Evolutionary conservation across 2,888 invertebrate species (phyloP), one percentile per base, ranked within the genome.

Genomic region (Drosophila paramelanica): DNA sequence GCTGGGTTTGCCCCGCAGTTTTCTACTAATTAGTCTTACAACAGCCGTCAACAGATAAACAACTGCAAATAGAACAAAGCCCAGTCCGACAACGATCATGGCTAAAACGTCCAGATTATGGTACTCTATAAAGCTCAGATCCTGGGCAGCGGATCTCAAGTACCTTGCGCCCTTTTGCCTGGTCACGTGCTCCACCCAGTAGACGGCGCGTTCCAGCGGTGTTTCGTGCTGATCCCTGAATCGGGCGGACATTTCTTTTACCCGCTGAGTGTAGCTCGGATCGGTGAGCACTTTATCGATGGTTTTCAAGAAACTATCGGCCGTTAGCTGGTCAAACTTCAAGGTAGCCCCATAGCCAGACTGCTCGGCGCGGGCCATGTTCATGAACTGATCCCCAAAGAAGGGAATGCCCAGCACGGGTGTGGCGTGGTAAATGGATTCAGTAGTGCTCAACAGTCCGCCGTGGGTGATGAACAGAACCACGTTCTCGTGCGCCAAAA

Each of bases 401-500:
- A 94, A 88, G 0, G 94, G 94, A 58, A 94, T 92, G 1, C 93
- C 93, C n/a, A 94, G 70, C 5, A 93, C 77, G 0, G 93, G 93
- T 6, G 92, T 93, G n/a, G 93, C 93, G 71, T 93, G 91, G 56
- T 93, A 93, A 43, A 93, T 84, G 1, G 93, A 91, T 69, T 93
- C 93, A 0, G 91, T 93, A 11, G 92, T 92, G 74, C 93, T 93
- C 10, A 93, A 77, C 5, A 93, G 72, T 1, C 93, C 93, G 1
- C 93, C 93, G 45, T 93, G 93, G 0, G 93, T 93, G 6, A 93
- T 93, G 61, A 93, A 93, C 0, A 92, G 64, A 52, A 91, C 90
- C 0, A 93, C 90, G 72, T 93, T 93, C 1, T 92, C 90, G 77
- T 93, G 93, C 0, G 93, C 93, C 85, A 93, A 67, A n/a, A 92